Evolutionary conservation across 1,140 invertebrate genomes (phyloP).

Genomic region (Drosophila navojoa): DNA sequence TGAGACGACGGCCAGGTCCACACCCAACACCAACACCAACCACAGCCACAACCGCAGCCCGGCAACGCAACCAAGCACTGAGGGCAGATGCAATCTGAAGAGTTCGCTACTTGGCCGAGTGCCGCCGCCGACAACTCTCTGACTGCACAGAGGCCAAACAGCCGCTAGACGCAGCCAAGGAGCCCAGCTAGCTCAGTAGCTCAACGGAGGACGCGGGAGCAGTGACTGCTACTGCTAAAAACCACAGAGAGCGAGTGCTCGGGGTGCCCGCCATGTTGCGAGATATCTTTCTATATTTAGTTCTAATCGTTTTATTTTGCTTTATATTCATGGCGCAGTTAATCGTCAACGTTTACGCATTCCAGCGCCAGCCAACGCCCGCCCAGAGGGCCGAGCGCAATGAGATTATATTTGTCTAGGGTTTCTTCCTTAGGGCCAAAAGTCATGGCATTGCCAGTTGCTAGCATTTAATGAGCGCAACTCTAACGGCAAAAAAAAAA

Average conservation of each 20-base stretch:
- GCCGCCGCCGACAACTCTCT: conserved; percentile 21
- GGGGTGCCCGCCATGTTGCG: conserved; percentile 70
- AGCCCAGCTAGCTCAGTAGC: conserved; percentile 37
- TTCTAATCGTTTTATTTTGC: conserved; percentile 84
- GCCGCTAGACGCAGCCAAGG: conserved; percentile 14
- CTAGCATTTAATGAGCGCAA: conserved; percentile 54
- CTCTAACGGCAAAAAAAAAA: not conserved
- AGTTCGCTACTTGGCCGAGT: conserved; percentile 36
- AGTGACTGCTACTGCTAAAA: conserved; percentile 2
- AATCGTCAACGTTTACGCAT: conserved; percentile 83
- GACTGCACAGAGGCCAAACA: conserved; percentile 5
- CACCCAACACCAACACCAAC: not conserved
- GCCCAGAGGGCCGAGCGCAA: conserved; percentile 71
- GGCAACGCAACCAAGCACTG: conserved; percentile 9
- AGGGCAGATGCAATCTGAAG: conserved; percentile 32
- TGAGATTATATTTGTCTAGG: conserved; percentile 82
- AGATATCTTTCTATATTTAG: conserved; percentile 82
- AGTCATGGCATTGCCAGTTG: conserved; percentile 58
- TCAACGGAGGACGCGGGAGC: not conserved
- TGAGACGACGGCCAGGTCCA: conserved; percentile 15
- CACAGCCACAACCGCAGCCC: conserved; percentile 14
- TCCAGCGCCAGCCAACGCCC: conserved; percentile 75
- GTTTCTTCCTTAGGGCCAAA: conserved; percentile 22
- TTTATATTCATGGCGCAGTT: conserved; percentile 83
- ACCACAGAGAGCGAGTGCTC: conserved; percentile 23